Conservation (phyloP, 2,888 invertebrate genomes). For the Drosophila paramelanica region DNA sequence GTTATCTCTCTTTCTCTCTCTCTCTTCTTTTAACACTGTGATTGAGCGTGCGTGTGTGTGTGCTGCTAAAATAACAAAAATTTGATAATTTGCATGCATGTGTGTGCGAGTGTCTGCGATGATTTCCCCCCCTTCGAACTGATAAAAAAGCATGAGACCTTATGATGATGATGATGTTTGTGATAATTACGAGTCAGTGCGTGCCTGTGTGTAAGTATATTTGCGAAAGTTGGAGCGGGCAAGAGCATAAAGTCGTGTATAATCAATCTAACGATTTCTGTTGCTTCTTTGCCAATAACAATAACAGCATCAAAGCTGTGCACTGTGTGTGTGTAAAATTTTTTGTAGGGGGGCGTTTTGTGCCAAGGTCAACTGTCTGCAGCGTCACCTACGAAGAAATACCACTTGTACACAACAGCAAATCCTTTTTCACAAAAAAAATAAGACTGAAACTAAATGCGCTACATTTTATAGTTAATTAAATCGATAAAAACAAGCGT, state of each 20-base stretch:
- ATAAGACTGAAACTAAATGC: too few relatives aligned
- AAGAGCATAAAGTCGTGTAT: constrained; percentile 10
- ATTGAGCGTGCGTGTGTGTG: constrained; percentile 4
- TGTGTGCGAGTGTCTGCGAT: constrained; percentile 30
- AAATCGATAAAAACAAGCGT: background rate
- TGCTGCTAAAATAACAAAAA: constrained; percentile 66
- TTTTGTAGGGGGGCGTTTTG: constrained; percentile 52
- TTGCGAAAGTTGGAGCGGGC: background rate
- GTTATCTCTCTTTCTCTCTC: constrained; percentile 31
- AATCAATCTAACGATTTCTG: constrained; percentile 36
- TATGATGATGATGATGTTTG: constrained; percentile 51
- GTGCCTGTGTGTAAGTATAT: background rate
- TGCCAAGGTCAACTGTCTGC: constrained; percentile 75
- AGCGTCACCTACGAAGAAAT: constrained; percentile 9
- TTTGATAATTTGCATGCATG: constrained; percentile 71
- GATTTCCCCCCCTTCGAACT: constrained; percentile 20
- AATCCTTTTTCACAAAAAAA: background rate
- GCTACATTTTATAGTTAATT: background rate
- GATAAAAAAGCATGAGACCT: constrained; percentile 43
- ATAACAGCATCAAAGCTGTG: constrained; percentile 29
- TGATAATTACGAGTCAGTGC: constrained; percentile 59
- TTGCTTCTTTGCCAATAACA: constrained; percentile 9
- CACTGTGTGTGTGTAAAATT: constrained; percentile 19
- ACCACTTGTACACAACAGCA: background rate
- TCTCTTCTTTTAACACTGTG: background rate